Base-by-base conservation (phyloP, 2,888 invertebrate species). In the Netelia inedita region DNA sequence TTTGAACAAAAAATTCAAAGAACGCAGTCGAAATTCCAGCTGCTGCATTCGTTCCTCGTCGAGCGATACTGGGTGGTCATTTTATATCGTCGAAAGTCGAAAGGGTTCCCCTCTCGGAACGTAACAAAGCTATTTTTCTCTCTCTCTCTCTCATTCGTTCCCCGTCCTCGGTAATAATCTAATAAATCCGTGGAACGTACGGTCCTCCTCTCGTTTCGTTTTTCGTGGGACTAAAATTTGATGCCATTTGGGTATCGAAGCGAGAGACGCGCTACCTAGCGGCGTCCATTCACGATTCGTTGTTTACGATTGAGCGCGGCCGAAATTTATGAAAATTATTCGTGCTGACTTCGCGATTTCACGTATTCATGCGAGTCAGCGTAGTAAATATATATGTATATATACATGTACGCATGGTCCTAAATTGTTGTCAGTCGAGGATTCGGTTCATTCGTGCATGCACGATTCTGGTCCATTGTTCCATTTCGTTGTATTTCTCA, bases 281-380 rank as follows among this genome's bases (percentile, higher is more conserved):
- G 16, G 43, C n/a, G 59, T 43, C 41, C 57, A 81, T 79, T 79
- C 72, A 75, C 75, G 84, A 85, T 89, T 59, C 87, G 73, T 90
- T 90, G 88, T 92, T 92, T 91, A 91, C 90, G 91, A 91, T 88
- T 86, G 86, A 85, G 69, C 80, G 84, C 50, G 72, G 74, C 59
- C 85, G 88, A 91, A 92, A 93, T 93, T 92, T 93, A 92, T 93
- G 92, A 93, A 92, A 92, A 92, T 93, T 92, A 92, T 93, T 93
- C 91, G 88, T 86, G 23, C 71, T 79, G 87, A 85, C 87, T 89
- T 85, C 86, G 87, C 85, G 83, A 89, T 89, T 88, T 90, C 88
- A 88, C 88, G 89, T 89, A 88, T 90, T 90, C 88, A 88, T 89
- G 87, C 85, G 23, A 46, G 57, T n/a, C 50, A 55, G 53, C 35